phyloP scores from a whole-genome alignment of 2,888 invertebrate species.

The Macrophya alboannulata region DNA sequence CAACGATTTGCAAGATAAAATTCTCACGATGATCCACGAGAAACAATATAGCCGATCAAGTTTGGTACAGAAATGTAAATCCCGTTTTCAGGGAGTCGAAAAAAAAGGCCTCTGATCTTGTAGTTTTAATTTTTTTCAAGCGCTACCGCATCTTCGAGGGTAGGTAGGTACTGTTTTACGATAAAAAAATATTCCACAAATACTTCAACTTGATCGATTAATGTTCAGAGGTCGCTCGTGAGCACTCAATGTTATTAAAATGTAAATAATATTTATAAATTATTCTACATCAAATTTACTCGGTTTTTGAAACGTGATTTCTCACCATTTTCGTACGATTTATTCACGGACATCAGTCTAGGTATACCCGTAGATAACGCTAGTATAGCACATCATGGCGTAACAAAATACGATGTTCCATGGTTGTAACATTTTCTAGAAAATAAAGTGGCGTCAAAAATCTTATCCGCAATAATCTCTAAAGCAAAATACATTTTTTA shows the following conservation, averaged over 20 bases:
- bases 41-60: background rate
- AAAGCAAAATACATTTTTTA: background rate
- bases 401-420: background rate
- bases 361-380: background rate
- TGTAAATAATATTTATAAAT: slow-evolving; percentile 10
- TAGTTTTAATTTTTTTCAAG: slow-evolving; percentile 2
- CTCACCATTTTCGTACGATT: background rate
- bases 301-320: background rate
- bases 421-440: background rate
- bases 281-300: background rate
- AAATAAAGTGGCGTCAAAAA: background rate
- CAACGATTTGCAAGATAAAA: background rate
- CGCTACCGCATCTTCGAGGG: background rate
- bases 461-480: background rate
- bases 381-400: background rate
- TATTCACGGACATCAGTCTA: background rate
- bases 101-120: background rate
- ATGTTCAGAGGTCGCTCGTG: background rate
- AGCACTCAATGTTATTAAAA: background rate
- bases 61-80: background rate
- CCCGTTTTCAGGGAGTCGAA: background rate
- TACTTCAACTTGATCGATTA: background rate
- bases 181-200: background rate
- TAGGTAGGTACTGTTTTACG: background rate
- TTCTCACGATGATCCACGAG: background rate